Base-by-base conservation (phyloP, 2,888 invertebrate species). In the Archips xylosteana region DNA sequence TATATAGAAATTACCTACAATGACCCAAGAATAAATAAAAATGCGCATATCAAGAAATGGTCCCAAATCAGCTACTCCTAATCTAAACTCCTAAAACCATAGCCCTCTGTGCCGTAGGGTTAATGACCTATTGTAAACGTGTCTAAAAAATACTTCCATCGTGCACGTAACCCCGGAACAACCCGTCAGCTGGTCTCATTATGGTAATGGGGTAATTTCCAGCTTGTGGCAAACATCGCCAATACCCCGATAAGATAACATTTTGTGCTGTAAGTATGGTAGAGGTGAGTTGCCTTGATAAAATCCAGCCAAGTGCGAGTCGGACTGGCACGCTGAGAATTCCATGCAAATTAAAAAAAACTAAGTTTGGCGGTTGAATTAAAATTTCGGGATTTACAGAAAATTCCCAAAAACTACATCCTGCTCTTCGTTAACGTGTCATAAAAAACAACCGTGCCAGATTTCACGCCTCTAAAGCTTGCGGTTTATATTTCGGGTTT, bases 171-270 rank as follows among this genome's bases (percentile, higher is more conserved):
- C 60, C 60, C 60, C 60, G 42, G 62, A 42, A 34, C 36, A 36
- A 60, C 36, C 23, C 54, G 72, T 78, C 85, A 86, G 86, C 86
- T 86, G 88, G 87, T 82, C 78, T 76, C 85, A 89, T 89, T 89
- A 89, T 83, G 79, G 75, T 89, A 89, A 89, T 89, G 82, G 83
- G 78, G 82, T 87, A 84, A 87, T 86, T 86, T 82, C 76, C 78
- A 82, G 83, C 82, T 85, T 86, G 85, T 86, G 83, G 84, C 36
- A 75, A 72, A 76, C 76, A 73, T 72, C 77, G 61, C 62, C 57
- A 63, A 64, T 47, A 47, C 39, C 13, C 34, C 23, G 60, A 70
- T 74, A 60, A 65, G 64, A 64, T 65, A 65, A 13, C 34, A 13
- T 10, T 34, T 62, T 12, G 51, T 62, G 67, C 39, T 10, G 15